Evolutionary conservation across 1,140 invertebrate genomes (phyloP), one percentile per base, ranked within the genome.

Genomic region (Drosophila insularis): DNA sequence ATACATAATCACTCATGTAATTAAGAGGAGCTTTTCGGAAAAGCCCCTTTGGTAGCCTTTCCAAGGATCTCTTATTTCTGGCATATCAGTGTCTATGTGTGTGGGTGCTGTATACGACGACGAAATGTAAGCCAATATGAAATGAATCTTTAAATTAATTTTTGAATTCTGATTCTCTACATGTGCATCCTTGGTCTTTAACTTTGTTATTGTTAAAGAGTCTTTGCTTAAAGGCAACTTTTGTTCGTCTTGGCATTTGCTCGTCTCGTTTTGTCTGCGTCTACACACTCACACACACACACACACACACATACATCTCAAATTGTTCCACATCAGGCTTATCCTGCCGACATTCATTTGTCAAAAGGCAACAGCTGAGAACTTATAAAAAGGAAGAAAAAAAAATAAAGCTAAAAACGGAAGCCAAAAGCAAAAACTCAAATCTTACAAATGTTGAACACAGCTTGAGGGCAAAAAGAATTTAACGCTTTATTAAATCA

Each of bases 401-500:
- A 27, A 27, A 27, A 27, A 3, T 27, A 27, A 27, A 19, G 32
- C 81, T 62, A 80, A 70, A 64, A 78, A 59, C 68, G 63, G 56
- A 53, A 53, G 19, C 39, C 43, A 32, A 54, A 60, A 39, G 23
- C 58, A 46, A 23, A 39, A 61, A 27, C 27, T 14, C 31, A 10
- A 21, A 56, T 17, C 13, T 17, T 27, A 21, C 31, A 61, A 68
- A 37, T 53, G 17, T 60, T 58, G 62, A 21, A 37, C 40, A 59
- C 59, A 71, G 70, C 66, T 65, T 68, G 79, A 54, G 62, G 78
- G 65, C 61, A 54, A 68, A 72, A 50, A 21, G 17, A 89, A 77
- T 89, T 80, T 89, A 77, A 63, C 80, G 84, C 80, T 82, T 89
- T 87, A 82, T 77, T 82, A 82, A 77, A 80, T 80, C 70, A 65